phyloP scores from a whole-genome alignment of 2,113 vertebrate genomes.

The Cercocebus atys region DNA sequence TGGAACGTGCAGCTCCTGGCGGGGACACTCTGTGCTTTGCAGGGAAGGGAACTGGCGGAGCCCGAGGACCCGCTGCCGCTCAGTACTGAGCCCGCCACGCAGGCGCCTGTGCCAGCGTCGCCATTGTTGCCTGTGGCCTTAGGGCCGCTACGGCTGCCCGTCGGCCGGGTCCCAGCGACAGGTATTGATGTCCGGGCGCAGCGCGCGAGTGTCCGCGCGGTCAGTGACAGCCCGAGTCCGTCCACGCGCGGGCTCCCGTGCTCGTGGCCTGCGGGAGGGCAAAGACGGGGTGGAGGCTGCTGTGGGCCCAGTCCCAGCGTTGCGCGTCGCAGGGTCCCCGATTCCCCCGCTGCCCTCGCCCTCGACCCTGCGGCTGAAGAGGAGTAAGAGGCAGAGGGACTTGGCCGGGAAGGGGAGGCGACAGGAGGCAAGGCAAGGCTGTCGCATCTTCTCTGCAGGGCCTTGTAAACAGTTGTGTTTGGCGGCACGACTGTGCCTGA shows the following conservation, averaged over 20 bases:
- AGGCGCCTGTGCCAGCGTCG: conserved; percentile 55
- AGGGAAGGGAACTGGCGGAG: background rate
- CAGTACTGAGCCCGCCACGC: conserved; percentile 32
- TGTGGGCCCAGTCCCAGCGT: background rate
- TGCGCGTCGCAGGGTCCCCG: background rate
- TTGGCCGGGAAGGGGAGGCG: background rate
- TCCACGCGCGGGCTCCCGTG: background rate
- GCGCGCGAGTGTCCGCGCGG: background rate
- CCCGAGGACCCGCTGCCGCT: background rate
- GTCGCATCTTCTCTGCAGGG: background rate
- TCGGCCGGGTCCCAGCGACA: conserved; percentile 25
- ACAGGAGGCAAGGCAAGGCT: background rate
- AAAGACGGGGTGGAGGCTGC: background rate
- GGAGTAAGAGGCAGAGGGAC: background rate
- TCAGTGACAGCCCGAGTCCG: background rate
- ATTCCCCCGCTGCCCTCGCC: background rate
- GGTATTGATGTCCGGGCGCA: conserved; percentile 55
- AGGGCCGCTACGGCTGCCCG: background rate
- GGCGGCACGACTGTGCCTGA: background rate
- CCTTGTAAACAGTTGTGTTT: background rate
- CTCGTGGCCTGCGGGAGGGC: background rate
- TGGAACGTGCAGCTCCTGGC: background rate
- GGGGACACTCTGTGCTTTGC: background rate
- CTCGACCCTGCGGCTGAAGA: background rate
- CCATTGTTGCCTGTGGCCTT: conserved; percentile 72